These are phyloP conservation scores for Triplophysa yarkandensis DNA, from an alignment of 2,797 vertebrate species.

Conservation along the genomic window DNA sequence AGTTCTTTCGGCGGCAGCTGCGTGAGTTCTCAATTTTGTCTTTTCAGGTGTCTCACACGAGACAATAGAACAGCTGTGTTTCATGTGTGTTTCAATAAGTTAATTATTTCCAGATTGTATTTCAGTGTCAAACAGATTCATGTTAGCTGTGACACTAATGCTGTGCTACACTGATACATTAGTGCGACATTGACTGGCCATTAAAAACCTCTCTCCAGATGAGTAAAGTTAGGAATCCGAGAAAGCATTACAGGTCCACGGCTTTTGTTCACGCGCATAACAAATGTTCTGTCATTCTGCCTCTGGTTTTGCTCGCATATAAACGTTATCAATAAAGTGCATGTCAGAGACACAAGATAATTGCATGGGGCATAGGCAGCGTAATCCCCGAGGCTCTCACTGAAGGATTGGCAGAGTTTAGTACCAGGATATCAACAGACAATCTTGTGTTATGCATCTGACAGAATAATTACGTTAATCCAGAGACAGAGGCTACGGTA, in stretches of 20 bases:
- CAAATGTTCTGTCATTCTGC: conserved; percentile 2
- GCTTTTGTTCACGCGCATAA: neutral
- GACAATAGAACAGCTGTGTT: conserved; percentile 15
- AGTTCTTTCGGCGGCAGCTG: neutral
- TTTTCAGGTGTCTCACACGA: neutral
- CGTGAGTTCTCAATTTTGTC: neutral
- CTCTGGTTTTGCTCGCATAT: neutral
- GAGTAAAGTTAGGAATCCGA: neutral
- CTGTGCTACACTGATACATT: neutral
- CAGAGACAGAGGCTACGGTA: conserved; percentile 33
- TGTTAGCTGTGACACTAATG: conserved; percentile 19
- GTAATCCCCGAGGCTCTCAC: conserved; percentile 6
- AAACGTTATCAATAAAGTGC: conserved; percentile 20
- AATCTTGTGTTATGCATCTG: conserved; percentile 22
- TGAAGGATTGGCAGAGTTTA: conserved; percentile 8
- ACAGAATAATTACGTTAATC: conserved; percentile 34
- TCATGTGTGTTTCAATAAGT: conserved; percentile 11
- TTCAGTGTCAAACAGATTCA: neutral
- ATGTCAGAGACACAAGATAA: conserved; percentile 1
- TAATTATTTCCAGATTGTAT: conserved; percentile 30
- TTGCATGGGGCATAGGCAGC: conserved; percentile 23
- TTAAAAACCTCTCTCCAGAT: neutral
- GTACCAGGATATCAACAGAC: conserved; percentile 14
- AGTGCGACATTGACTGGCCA: neutral
- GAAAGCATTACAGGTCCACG: neutral